Conservation (phyloP, 2,113 vertebrate species). For the Canis aureus region DNA sequence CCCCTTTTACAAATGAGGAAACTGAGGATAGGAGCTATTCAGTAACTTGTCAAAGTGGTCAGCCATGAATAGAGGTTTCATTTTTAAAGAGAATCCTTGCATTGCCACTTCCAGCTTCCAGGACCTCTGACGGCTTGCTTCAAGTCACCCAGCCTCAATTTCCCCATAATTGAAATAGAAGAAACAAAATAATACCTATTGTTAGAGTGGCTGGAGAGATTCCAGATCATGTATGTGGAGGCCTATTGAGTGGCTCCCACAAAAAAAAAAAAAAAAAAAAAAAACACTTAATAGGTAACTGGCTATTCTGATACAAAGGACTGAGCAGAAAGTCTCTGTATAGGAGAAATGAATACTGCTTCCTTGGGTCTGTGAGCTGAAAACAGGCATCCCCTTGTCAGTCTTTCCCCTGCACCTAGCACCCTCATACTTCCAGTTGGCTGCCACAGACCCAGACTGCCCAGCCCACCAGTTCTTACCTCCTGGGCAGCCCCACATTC, state of each 20-base stretch:
- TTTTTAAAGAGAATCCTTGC: neutral
- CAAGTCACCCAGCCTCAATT: neutral
- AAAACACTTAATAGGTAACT: neutral
- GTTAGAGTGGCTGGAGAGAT: neutral
- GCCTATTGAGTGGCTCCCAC: no score
- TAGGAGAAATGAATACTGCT: neutral
- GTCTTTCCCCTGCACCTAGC: neutral
- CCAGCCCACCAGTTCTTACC: neutral
- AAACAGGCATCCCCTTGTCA: neutral
- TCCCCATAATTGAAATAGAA: neutral
- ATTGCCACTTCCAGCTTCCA: neutral
- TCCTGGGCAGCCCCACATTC: neutral
- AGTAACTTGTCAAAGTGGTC: neutral
- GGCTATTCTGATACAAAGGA: neutral
- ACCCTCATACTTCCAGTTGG: neutral
- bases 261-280: no score
- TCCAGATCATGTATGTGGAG: neutral
- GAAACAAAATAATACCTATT: neutral
- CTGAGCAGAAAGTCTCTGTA: neutral
- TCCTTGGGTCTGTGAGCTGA: neutral
- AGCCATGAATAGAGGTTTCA: neutral
- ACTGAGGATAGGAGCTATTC: neutral
- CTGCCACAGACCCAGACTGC: neutral
- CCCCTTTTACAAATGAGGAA: neutral
- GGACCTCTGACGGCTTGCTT: neutral